phyloP scores from a whole-genome alignment of 2,797 vertebrate genomes.

The Phrynocephalus guinanensis region DNA sequence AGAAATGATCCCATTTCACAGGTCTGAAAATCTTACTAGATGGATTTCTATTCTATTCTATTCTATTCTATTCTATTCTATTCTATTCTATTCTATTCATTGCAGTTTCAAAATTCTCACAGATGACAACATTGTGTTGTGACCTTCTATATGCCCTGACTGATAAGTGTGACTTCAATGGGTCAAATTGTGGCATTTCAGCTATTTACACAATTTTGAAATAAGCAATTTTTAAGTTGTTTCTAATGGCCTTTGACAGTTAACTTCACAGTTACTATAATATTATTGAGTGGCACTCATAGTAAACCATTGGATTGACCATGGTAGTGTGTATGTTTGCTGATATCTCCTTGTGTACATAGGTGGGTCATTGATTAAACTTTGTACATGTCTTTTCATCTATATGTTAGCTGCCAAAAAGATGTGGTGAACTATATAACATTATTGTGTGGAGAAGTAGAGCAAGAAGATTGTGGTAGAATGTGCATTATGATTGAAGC shows the following conservation, averaged over 20 bases:
- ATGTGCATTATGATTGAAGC: background rate
- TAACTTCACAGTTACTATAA: background rate
- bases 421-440: background rate
- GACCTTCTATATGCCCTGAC: too few species aligned
- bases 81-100: background rate
- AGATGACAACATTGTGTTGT: too few species aligned
- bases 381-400: background rate
- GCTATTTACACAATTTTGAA: background rate
- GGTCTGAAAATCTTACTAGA: too few species aligned
- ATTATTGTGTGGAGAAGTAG: background rate
- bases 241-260: background rate
- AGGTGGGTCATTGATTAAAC: background rate
- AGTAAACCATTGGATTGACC: background rate
- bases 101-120: slow-evolving; percentile 34
- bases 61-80: too few species aligned
- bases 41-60: too few species aligned
- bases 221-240: background rate
- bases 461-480: background rate
- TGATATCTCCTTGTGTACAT: background rate
- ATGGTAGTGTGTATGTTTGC: background rate
- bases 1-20: too few species aligned
- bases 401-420: background rate
- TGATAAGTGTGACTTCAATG: too few species aligned
- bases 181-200: too few species aligned
- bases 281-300: background rate